Percentiles rank a stretch among this genome's conserved stretches.
Evolutionary conservation across 1,140 invertebrate species (phyloP).

Genomic region (Drosophila albomicans): DNA sequence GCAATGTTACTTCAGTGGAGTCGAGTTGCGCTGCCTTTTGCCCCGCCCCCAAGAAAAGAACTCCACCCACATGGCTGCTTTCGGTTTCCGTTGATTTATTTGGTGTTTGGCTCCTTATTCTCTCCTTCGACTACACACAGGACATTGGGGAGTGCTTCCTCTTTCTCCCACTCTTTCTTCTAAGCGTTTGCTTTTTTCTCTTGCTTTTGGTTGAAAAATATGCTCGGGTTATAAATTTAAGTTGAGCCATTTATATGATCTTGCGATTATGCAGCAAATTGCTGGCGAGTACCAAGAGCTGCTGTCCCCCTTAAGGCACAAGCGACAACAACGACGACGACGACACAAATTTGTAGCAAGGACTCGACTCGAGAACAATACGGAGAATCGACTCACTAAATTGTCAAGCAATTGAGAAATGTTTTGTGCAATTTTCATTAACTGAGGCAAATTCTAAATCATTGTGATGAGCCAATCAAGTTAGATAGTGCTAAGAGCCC

Average conservation of each 20-base stretch:
- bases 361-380: not conserved
- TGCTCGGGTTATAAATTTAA: slow-evolving; percentile 74
- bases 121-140: slow-evolving; percentile 43
- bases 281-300: slow-evolving; percentile 17
- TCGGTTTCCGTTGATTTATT: slow-evolving; percentile 78
- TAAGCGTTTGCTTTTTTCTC: not conserved
- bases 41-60: slow-evolving; percentile 13
- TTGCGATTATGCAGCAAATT: slow-evolving; percentile 75
- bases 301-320: slow-evolving; percentile 5
- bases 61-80: slow-evolving; percentile 50
- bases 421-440: slow-evolving; percentile 16
- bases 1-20: slow-evolving; percentile 35
- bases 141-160: slow-evolving; percentile 52
- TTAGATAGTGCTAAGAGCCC: not conserved
- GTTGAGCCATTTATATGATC: slow-evolving; percentile 79
- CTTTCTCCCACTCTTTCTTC: not conserved
- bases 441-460: slow-evolving; percentile 10
- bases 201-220: slow-evolving; percentile 53
- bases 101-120: slow-evolving; percentile 53
- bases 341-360: slow-evolving; percentile 25
- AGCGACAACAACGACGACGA: not conserved
- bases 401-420: slow-evolving; percentile 16
- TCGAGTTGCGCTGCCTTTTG: slow-evolving; percentile 16
- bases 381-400: not conserved
- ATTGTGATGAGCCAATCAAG: not conserved